Evolutionary conservation across 2,113 vertebrate species (phyloP).

Genomic region (Neolamprologus ventralis): DNA sequence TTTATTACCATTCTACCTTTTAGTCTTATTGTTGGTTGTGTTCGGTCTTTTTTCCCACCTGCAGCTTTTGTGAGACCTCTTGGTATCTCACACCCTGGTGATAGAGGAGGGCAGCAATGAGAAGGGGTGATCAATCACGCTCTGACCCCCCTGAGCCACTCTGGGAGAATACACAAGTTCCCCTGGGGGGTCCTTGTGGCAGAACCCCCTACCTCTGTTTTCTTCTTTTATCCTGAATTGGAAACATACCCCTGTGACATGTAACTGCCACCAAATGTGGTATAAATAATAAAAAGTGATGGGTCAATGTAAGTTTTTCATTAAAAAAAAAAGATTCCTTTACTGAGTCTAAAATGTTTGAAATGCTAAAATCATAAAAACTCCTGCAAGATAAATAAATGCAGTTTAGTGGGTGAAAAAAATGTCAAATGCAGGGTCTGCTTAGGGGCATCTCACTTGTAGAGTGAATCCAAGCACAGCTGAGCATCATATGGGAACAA

Average conservation of each 20-base stretch:
- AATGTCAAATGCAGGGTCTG: neutral
- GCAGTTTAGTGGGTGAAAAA: neutral
- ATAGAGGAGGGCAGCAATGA: slow-evolving; percentile 54
- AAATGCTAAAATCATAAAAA: neutral
- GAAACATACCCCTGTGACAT: neutral
- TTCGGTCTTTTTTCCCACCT: neutral
- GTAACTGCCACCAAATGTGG: neutral
- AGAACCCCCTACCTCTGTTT: slow-evolving; percentile 59
- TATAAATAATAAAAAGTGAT: neutral
- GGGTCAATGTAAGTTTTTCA: neutral
- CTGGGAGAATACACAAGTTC: slow-evolving; percentile 56
- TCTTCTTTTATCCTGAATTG: slow-evolving; percentile 11
- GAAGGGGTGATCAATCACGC: slow-evolving; percentile 56
- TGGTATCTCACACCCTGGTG: slow-evolving; percentile 69
- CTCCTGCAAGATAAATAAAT: neutral
- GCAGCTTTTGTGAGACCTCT: neutral
- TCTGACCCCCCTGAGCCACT: slow-evolving; percentile 54
- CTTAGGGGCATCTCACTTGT: neutral
- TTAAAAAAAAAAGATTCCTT: neutral
- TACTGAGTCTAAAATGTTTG: neutral
- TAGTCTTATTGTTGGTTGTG: neutral
- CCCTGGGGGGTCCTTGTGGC: slow-evolving; percentile 58
- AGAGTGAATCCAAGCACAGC: neutral
- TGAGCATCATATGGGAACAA: neutral
- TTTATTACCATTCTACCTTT: neutral